Base-by-base conservation (phyloP, 2,797 vertebrate species). In the Rhadinocentrus ornatus region DNA sequence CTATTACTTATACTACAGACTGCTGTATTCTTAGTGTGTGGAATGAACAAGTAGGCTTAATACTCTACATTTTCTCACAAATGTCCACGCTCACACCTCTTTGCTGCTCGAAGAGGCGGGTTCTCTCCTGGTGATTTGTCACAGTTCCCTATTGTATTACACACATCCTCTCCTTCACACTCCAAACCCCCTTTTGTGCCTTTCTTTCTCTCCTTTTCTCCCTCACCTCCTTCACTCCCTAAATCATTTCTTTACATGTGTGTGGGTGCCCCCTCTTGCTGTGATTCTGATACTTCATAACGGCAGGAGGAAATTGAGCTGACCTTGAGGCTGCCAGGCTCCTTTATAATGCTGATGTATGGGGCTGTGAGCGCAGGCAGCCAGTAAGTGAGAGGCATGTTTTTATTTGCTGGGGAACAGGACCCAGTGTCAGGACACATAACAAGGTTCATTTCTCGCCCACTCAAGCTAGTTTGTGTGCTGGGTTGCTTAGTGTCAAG, bases 371-470 rank as follows among this genome's bases (percentile, higher is more conserved):
- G 85, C 62, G 60, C 87, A 71, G 89, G 88, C 88, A 88, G 91
- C 90, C 93, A 91, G 90, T 93, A 94, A 95, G 93, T 92, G 94
- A 94, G 92, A 93, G 91, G 84, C 92, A 91, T 95, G 94, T 94
- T 95, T 94, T 94, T 94, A 94, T 95, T 94, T 94, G 92, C 91
- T 59, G 73, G 82, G 81, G 91, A 87, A 88, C 92, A 80, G 90
- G 88, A 88, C 91, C 89, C 77, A 48, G 88, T 95, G 94, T 94
- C 93, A 92, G 89, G 89, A 91, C 86, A 69, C 91, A 93, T 93
- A 94, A 94, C 93, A 88, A 88, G 91, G 91, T 92, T 93, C 92
- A 94, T 94, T 94, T 93, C 91, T 92, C 78, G 80, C 84, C 86
- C 89, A 88, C 87, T 90, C 74, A 24, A 86, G 90, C 87, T 79